These are phyloP conservation scores for Diploptera punctata DNA, from an alignment of 2,888 invertebrate species.

Conservation along the genomic window DNA sequence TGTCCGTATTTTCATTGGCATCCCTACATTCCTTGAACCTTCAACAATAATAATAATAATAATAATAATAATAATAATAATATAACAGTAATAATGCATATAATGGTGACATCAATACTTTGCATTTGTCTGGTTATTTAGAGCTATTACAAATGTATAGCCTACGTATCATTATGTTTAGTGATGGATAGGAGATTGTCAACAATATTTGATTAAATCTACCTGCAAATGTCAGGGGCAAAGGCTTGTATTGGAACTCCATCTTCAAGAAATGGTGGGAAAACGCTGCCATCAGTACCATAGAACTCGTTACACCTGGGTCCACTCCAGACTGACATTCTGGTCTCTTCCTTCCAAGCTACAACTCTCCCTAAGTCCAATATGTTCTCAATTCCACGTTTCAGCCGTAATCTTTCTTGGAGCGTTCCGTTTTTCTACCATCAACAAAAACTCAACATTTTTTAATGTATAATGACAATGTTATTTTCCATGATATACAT, in stretches of 20 bases:
- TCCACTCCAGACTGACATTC: constrained; percentile 69
- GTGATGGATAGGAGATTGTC: too few relatives aligned
- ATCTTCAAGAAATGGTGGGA: constrained; percentile 75
- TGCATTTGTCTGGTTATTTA: not conserved
- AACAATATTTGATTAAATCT: not conserved
- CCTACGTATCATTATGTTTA: too few relatives aligned
- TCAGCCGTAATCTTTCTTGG: constrained; percentile 72
- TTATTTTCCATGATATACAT: too few relatives aligned
- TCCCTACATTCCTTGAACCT: too few relatives aligned
- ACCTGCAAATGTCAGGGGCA: constrained; percentile 79
- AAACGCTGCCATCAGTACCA: constrained; percentile 91
- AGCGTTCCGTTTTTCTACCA: constrained; percentile 79
- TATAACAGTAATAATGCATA: not conserved
- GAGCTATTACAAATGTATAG: too few relatives aligned
- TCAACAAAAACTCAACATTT: too few relatives aligned
- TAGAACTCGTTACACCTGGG: constrained; percentile 74
- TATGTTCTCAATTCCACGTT: constrained; percentile 75
- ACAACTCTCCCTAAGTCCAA: constrained; percentile 77
- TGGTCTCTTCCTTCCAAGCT: constrained; percentile 68
- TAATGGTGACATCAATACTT: not conserved
- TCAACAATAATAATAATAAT: not conserved
- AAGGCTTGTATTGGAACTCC: constrained; percentile 72
- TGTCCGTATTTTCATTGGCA: too few relatives aligned
- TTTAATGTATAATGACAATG: too few relatives aligned
- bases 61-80: not conserved